Conservation (phyloP, 2,888 invertebrate genomes). For the Diplazon laetatorius region DNA sequence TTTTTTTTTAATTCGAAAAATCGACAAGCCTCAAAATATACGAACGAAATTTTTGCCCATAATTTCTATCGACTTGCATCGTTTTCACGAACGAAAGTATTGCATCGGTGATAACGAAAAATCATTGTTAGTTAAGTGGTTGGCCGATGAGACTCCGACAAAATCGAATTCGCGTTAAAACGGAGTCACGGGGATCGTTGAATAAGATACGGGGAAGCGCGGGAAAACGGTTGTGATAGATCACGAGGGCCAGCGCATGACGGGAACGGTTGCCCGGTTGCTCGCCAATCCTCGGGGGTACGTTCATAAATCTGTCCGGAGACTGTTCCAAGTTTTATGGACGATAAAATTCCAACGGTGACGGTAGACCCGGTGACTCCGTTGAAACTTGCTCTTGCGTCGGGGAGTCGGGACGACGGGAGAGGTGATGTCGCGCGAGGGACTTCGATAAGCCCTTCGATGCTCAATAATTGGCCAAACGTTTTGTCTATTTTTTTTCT, state of each 20-base stretch:
- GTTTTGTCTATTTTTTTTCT: constrained; percentile 20
- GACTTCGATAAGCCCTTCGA: constrained; percentile 36
- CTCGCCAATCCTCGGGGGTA: constrained; percentile 14
- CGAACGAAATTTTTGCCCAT: too few species aligned
- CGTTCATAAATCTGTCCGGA: constrained; percentile 57
- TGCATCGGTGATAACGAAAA: background rate
- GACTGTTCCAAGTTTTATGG: constrained; percentile 59
- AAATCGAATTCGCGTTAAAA: constrained; percentile 36
- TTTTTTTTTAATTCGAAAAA: too few species aligned
- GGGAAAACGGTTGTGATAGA: constrained; percentile 31
- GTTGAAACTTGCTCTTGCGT: constrained; percentile 36
- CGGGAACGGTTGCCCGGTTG: constrained; percentile 27
- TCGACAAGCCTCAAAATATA: too few species aligned
- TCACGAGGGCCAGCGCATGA: constrained; percentile 19
- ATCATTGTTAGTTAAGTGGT: constrained; percentile 12
- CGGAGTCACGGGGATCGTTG: constrained; percentile 22
- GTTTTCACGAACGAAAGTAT: background rate
- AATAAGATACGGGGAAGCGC: constrained; percentile 2
- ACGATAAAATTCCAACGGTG: constrained; percentile 58
- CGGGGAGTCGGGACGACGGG: too few species aligned
- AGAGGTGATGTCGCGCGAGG: too few species aligned
- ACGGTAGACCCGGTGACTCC: constrained; percentile 28
- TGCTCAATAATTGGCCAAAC: constrained; percentile 49
- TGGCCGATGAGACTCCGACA: constrained; percentile 7
- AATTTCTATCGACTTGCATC: too few species aligned